Conservation (phyloP, 2,113 vertebrate genomes). For the Rhynchomys soricoides region DNA sequence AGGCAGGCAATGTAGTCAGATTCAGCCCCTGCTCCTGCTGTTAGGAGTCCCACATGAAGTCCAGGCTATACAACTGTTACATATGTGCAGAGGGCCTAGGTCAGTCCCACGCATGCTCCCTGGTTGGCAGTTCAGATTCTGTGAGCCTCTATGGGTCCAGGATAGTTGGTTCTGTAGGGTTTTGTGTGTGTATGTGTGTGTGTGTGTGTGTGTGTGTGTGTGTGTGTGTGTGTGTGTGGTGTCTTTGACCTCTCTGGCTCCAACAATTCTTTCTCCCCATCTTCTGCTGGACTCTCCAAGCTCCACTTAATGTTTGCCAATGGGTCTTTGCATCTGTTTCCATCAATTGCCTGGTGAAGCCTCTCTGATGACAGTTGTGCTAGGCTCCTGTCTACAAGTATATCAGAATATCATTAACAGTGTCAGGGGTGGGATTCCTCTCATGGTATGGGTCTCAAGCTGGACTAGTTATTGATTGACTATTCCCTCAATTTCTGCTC, state of each 20-base stretch:
- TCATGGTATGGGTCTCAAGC: not conserved
- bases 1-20: not conserved
- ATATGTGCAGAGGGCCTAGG: not conserved
- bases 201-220: too few species aligned
- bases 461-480: not conserved
- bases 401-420: too few species aligned
- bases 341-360: too few species aligned
- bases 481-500: not conserved
- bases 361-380: too few species aligned
- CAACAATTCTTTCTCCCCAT: not conserved
- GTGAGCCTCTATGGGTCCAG: not conserved
- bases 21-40: not conserved
- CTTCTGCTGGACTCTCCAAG: not conserved
- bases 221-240: too few species aligned
- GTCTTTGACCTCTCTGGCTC: not conserved
- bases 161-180: not conserved
- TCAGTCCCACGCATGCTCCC: not conserved
- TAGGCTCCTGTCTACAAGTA: too few species aligned
- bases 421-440: not conserved
- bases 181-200: too few species aligned
- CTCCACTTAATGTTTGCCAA: not conserved
- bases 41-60: not conserved
- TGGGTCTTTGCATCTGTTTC: too few species aligned
- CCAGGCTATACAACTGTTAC: not conserved
- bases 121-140: not conserved